Conservation (phyloP, 2,113 vertebrate genomes). For the Scomber scombrus region DNA sequence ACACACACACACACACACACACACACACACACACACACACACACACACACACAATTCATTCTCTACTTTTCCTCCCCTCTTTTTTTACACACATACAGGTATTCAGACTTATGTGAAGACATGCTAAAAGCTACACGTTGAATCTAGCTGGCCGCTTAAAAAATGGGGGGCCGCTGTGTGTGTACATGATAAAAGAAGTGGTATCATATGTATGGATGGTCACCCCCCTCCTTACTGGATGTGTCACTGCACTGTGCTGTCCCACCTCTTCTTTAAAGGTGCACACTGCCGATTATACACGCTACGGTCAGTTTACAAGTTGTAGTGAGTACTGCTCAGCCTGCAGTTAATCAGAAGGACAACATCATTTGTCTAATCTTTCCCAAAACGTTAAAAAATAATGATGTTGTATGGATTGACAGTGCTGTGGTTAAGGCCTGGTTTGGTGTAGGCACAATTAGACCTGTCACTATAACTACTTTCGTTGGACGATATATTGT, state of each 20-base stretch:
- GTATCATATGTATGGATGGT: constrained; percentile 15
- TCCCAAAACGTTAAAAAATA: too few relatives aligned
- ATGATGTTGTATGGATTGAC: too few relatives aligned
- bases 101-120: constrained; percentile 24
- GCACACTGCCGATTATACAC: constrained; percentile 6
- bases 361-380: too few relatives aligned
- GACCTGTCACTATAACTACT: too few relatives aligned
- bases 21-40: not conserved
- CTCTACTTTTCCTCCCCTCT: not conserved
- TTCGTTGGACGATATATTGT: too few relatives aligned
- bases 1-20: not conserved
- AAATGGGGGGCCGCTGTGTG: not conserved
- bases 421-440: too few relatives aligned
- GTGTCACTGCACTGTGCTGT: not conserved
- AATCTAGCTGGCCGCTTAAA: not conserved
- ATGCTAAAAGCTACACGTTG: not conserved
- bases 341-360: not conserved
- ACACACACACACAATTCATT: constrained; percentile 18
- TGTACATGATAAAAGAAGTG: constrained; percentile 24
- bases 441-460: too few relatives aligned
- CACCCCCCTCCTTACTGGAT: not conserved
- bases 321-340: not conserved
- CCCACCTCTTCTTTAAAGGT: not conserved
- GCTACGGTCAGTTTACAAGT: not conserved
- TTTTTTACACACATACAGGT: constrained; percentile 13